Evolutionary conservation across 1,140 invertebrate species (phyloP).

Genomic region (Pogonognathellus flavescens): DNA sequence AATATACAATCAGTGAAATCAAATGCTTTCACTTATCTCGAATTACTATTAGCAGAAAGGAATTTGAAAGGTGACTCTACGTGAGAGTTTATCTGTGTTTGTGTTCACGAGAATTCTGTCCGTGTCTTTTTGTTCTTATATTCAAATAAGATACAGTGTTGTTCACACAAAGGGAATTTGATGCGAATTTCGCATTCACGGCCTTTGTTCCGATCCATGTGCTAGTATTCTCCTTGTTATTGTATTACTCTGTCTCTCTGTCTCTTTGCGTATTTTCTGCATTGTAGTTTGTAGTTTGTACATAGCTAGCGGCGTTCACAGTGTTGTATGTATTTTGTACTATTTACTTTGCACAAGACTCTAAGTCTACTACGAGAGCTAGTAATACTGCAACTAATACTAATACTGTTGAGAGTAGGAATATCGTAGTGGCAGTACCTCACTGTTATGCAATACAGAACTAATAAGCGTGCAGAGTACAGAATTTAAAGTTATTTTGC

Average conservation of each 20-base stretch:
- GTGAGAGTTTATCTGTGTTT: not conserved
- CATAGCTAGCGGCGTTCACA: not conserved
- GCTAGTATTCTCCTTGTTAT: not conserved
- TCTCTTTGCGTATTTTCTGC: not conserved
- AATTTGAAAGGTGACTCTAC: not conserved
- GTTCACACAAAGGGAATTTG: not conserved
- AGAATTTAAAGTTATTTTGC: not conserved
- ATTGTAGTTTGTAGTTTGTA: not conserved
- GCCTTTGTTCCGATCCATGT: not conserved
- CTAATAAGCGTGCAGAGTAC: no score
- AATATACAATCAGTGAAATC: not conserved
- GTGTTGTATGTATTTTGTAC: no score
- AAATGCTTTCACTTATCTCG: slow-evolving; percentile 5
- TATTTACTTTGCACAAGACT: no score
- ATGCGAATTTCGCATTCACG: not conserved
- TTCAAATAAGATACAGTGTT: not conserved
- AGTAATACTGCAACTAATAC: not conserved
- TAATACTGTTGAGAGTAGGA: no score
- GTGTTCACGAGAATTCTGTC: no score
- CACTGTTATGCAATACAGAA: not conserved
- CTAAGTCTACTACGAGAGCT: not conserved
- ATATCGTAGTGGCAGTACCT: no score
- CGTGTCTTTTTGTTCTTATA: no score
- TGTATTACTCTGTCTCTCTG: no score
- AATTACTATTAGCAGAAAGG: not conserved